Evolutionary conservation across 2,113 vertebrate genomes (phyloP).

Genomic region (Eurystomus gularis): DNA sequence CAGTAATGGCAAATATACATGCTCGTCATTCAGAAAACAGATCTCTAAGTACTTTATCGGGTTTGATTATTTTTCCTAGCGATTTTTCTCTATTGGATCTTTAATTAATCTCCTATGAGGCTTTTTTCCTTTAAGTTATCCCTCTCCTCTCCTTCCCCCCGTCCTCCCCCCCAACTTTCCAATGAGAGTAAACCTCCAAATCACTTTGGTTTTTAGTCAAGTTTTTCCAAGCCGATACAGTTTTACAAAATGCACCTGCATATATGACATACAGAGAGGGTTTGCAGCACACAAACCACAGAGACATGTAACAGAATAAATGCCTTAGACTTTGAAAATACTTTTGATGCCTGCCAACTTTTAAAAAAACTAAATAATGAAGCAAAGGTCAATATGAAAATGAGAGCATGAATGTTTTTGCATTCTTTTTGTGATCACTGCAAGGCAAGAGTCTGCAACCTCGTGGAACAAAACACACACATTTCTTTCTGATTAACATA

Average conservation of each 20-base stretch:
- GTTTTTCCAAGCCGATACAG: conserved; percentile 46
- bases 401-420: neutral
- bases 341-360: neutral
- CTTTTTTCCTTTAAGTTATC: conserved; percentile 52
- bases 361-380: neutral
- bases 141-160: no score
- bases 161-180: neutral
- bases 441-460: conserved; percentile 36
- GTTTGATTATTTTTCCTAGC: conserved; percentile 18
- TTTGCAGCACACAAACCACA: neutral
- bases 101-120: conserved; percentile 74
- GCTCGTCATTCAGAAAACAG: conserved; percentile 50
- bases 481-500: conserved; percentile 46
- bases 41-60: conserved; percentile 50
- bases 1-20: conserved; percentile 9
- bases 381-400: conserved; percentile 40
- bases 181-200: neutral
- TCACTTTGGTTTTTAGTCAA: conserved; percentile 52
- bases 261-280: conserved; percentile 34
- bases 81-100: conserved; percentile 70
- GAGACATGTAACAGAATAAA: neutral
- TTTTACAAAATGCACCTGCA: conserved; percentile 42
- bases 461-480: conserved; percentile 30
- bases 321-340: conserved; percentile 31
- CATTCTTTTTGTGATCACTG: conserved; percentile 3